Base-by-base conservation (phyloP, 2,888 invertebrate species). In the Aleiodes alternator region DNA sequence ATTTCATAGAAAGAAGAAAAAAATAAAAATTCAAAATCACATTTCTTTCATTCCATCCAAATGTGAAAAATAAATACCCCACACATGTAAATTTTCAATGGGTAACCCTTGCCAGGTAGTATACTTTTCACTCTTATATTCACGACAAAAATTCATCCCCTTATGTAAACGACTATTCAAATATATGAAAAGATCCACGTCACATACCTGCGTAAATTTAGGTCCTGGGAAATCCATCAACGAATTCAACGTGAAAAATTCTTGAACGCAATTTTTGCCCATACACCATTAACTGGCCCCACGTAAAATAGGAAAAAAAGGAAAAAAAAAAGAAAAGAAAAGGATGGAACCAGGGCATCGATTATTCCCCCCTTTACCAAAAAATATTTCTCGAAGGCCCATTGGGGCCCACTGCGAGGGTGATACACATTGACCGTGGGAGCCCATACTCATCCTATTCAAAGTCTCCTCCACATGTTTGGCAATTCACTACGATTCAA, bases 81-180 rank as follows among this genome's bases (percentile, higher is more conserved):
- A 81, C 75, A 75, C 73, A 76, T 23, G 56, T 48, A 76, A 76
- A 53, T 50, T 23, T 8, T 80, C 73, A 69, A 69, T 16, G 78
- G 78, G 82, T 56, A 84, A 84, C 84, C 83, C 84, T 84, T 83
- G 77, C 72, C 80, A 84, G 79, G 79, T 80, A 80, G 7, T 5
- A 43, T 14, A 48, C 38, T 23, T 31, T 64, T 64, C 64, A 64
- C 64, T 38, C 38, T 8, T 5, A 9, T 8, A 43, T 43, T 38
- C 38, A 38, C 61, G 38, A 78, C 23, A 78, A 72, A 77, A 61
- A 73, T 68, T 79, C 77, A 78, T 77, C 79, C 81, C 84, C 86
- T 86, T 87, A 87, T 86, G 87, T 85, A 87, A 87, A 87, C 82
- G 80, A 77, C 82, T 80, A 83, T 85, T 85, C 81, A 84, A 85